A percentile compares a stretch with the other conserved stretches of the same genome.
Evolutionary conservation across 1,140 invertebrate genomes (phyloP).

Genomic region (Bilobella aurantiaca): DNA sequence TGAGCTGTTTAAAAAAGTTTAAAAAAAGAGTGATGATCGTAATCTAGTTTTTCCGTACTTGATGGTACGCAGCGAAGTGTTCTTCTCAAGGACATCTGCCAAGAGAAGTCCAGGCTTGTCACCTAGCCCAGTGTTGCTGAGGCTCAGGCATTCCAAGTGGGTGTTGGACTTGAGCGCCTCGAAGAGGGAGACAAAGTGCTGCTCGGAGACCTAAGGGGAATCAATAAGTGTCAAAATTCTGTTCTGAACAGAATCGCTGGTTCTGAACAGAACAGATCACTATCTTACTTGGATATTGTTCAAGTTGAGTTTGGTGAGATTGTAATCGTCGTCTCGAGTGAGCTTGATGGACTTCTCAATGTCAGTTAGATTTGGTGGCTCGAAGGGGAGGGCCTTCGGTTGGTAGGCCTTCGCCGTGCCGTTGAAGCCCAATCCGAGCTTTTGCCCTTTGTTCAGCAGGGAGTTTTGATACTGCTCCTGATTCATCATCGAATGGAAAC

Average conservation of each 20-base stretch:
- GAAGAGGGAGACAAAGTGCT: conserved; percentile 83
- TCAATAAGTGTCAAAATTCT: not conserved
- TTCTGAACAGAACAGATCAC: no score
- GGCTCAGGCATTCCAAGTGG: conserved; percentile 75
- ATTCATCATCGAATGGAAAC: conserved; percentile 99
- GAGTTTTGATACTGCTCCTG: conserved; percentile 99
- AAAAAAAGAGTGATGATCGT: no score
- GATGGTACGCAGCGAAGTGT: conserved; percentile 74
- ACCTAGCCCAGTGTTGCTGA: conserved; percentile 85
- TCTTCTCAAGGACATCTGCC: conserved; percentile 72
- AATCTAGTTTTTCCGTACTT: no score
- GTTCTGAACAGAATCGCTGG: no score
- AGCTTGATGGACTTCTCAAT: conserved; percentile 79
- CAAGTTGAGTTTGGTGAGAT: conserved; percentile 81
- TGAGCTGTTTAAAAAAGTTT: conserved; percentile 3
- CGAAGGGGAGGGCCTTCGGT: conserved; percentile 77
- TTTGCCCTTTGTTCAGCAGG: conserved; percentile 75
- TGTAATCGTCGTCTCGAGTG: conserved; percentile 76
- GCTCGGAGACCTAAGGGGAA: conserved; percentile 74
- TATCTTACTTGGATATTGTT: conserved; percentile 93
- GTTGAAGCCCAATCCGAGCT: conserved; percentile 81
- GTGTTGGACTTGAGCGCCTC: conserved; percentile 80
- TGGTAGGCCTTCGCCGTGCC: conserved; percentile 88
- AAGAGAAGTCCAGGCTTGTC: conserved; percentile 75
- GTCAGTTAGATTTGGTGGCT: conserved; percentile 89